Percentiles rank a stretch among this genome's conserved stretches.
These are phyloP conservation scores for Conops quadrifasciatus DNA, from an alignment of 2,888 invertebrate species.

Conservation along the genomic window DNA sequence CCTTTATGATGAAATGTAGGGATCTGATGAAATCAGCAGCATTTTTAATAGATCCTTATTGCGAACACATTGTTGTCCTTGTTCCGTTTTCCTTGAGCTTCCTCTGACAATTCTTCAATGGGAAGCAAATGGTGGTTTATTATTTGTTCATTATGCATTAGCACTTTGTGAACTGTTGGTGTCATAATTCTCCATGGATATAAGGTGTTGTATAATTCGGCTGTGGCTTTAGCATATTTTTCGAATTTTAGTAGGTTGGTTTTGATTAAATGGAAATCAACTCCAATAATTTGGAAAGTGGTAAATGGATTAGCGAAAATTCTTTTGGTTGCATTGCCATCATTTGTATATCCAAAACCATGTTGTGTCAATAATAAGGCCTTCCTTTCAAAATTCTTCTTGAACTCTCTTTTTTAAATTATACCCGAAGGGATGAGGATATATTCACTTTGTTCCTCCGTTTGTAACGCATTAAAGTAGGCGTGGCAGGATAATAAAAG, in stretches of 20 bases:
- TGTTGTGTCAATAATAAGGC: too few relatives aligned
- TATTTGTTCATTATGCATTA: neutral
- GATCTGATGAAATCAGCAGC: neutral
- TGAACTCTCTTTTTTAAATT: too few relatives aligned
- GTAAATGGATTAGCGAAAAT: too few relatives aligned
- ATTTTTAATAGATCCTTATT: neutral
- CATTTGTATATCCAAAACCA: too few relatives aligned
- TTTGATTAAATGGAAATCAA: neutral
- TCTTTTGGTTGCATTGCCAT: too few relatives aligned
- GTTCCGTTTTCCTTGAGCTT: neutral
- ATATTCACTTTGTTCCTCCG: too few relatives aligned
- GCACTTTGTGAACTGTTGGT: conserved; percentile 3
- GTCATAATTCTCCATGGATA: neutral
- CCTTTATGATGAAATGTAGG: neutral
- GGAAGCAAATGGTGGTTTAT: neutral
- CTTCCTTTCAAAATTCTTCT: too few relatives aligned
- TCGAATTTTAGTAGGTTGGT: neutral
- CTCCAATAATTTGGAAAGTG: neutral
- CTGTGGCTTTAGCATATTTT: neutral
- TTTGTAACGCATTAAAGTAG: too few relatives aligned
- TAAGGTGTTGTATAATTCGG: neutral
- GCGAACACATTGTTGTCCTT: neutral
- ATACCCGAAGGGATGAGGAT: too few relatives aligned
- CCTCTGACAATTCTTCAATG: neutral
- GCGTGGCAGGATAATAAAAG: too few relatives aligned